Percentiles rank a stretch among this genome's conserved stretches.
phyloP scores from a whole-genome alignment of 1,140 invertebrate genomes.

The Megalopta genalis region DNA sequence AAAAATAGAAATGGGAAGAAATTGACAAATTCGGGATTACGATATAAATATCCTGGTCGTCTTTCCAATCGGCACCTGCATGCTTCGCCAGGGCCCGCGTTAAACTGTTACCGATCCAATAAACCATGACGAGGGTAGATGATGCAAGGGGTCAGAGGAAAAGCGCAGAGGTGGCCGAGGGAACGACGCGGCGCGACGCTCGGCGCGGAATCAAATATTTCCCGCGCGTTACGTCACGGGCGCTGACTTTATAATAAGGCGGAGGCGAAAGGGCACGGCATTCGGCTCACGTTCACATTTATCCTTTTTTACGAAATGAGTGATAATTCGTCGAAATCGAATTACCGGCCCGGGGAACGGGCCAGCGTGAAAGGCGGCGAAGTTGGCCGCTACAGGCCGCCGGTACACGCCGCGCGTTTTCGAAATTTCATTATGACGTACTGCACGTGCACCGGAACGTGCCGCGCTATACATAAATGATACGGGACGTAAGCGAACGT shows the following conservation, averaged over 20 bases:
- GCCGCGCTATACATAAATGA: slow-evolving; percentile 68
- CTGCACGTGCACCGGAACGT: slow-evolving; percentile 64
- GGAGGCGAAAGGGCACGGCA: slow-evolving; percentile 18
- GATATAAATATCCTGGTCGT: too few relatives aligned
- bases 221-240: slow-evolving; percentile 11
- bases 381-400: slow-evolving; percentile 68
- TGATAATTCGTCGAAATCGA: slow-evolving; percentile 75
- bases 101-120: not conserved
- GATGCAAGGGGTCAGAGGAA: not conserved
- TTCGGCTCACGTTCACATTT: slow-evolving; percentile 73
- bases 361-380: slow-evolving; percentile 73
- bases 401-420: slow-evolving; percentile 64
- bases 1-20: too few relatives aligned
- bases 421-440: slow-evolving; percentile 72
- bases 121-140: not conserved
- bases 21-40: too few relatives aligned
- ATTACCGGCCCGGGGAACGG: slow-evolving; percentile 65
- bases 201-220: slow-evolving; percentile 45
- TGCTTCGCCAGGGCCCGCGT: too few relatives aligned
- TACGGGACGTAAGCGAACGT: slow-evolving; percentile 57
- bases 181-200: not conserved
- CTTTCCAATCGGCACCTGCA: too few relatives aligned
- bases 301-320: slow-evolving; percentile 76
- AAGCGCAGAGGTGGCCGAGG: not conserved
- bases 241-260: slow-evolving; percentile 13